These are phyloP conservation scores for Tenthredo distinguenda DNA, from an alignment of 2,888 invertebrate genomes.

Conservation along the genomic window DNA sequence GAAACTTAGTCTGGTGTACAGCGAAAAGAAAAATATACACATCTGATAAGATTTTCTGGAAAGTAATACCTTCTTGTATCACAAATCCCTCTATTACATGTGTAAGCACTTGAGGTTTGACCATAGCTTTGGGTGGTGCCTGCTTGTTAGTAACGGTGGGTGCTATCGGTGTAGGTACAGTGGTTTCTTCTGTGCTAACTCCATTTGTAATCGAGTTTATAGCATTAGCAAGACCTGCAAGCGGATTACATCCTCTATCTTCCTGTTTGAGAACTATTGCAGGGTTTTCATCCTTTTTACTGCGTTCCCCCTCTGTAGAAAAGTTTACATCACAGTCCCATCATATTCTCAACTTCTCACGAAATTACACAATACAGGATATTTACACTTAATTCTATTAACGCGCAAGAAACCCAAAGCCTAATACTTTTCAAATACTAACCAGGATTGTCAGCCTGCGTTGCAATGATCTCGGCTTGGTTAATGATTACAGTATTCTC, in stretches of 20 bases:
- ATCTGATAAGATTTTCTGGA: neutral
- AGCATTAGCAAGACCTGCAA: conserved; percentile 74
- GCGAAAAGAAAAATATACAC: neutral
- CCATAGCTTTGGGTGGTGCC: conserved; percentile 92
- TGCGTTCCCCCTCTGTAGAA: conserved; percentile 65
- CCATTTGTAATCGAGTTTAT: conserved; percentile 76
- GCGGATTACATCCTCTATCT: conserved; percentile 76
- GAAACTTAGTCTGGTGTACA: neutral
- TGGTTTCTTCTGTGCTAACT: conserved; percentile 65
- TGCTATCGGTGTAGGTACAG: conserved; percentile 65
- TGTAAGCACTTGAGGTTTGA: conserved; percentile 96
- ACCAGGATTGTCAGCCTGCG: conserved; percentile 45
- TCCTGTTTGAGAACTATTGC: conserved; percentile 66
- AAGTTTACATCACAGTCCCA: neutral
- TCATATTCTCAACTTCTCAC: neutral
- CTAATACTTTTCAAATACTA: conserved; percentile 21
- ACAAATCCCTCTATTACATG: conserved; percentile 98
- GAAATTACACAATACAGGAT: neutral
- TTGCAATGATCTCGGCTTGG: conserved; percentile 59
- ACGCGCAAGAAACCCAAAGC: neutral
- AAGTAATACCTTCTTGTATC: conserved; percentile 90
- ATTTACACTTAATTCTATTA: neutral
- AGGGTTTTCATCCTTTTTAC: conserved; percentile 71
- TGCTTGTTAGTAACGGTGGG: conserved; percentile 70
- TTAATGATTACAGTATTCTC: conserved; percentile 61